Evolutionary conservation across 2,888 invertebrate genomes (phyloP).

Genomic region (Chydorus sphaericus): DNA sequence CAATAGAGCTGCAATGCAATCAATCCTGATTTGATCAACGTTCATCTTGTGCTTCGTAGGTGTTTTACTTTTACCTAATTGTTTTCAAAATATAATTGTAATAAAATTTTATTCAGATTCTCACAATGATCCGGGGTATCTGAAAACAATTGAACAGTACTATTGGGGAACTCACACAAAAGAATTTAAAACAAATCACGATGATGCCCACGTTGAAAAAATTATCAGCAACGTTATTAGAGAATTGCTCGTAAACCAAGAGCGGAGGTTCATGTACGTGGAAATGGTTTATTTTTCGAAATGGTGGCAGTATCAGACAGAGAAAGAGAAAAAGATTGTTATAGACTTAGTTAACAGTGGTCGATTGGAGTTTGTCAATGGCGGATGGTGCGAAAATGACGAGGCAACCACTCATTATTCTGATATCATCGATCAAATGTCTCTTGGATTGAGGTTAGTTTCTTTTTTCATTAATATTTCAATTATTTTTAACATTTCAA

Average conservation of each 20-base stretch:
- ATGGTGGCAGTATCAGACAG: conserved; percentile 62
- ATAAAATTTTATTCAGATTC: no score
- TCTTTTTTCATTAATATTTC: no score
- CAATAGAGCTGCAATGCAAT: no score
- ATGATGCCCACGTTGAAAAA: no score
- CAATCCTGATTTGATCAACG: conserved; percentile 49
- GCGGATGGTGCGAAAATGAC: conserved; percentile 26
- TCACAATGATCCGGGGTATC: conserved; percentile 89
- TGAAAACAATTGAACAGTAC: conserved; percentile 86
- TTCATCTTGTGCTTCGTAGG: conserved; percentile 72
- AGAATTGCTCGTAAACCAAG: no score
- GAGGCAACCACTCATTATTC: conserved; percentile 24
- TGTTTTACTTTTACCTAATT: no score
- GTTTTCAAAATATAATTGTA: no score
- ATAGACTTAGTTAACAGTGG: conserved; percentile 45
- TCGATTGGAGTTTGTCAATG: conserved; percentile 22
- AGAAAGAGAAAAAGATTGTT: conserved; percentile 37
- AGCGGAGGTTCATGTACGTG: conserved; percentile 37
- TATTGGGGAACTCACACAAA: conserved; percentile 52
- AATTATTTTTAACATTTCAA: no score
- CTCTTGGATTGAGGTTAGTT: conserved; percentile 23
- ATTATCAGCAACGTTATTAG: no score
- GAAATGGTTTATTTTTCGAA: conserved; percentile 33
- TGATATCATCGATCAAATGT: conserved; percentile 25
- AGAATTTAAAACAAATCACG: not conserved